Percentiles rank a stretch among this genome's conserved stretches.
These are phyloP conservation scores for Malthinus flaveolus DNA, from an alignment of 2,888 invertebrate genomes.

Conservation along the genomic window DNA sequence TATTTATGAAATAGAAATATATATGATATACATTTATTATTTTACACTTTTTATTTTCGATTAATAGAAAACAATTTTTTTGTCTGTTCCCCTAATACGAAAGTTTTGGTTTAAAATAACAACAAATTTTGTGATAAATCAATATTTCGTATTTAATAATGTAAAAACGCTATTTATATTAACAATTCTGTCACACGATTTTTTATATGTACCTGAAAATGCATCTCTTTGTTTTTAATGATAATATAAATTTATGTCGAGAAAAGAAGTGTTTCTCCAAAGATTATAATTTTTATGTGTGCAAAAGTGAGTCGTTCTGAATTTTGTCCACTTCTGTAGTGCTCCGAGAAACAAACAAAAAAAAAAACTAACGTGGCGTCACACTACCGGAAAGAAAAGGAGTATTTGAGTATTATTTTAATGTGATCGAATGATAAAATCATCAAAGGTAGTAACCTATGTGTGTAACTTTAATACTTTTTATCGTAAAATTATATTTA, in stretches of 20 bases:
- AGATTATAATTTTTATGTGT: not conserved
- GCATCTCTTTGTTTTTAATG: constrained; percentile 3
- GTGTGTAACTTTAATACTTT: not conserved
- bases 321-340: no score
- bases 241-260: not conserved
- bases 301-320: not conserved
- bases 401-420: no score
- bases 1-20: constrained; percentile 55
- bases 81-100: constrained; percentile 28
- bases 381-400: no score
- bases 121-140: constrained; percentile 28
- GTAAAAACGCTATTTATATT: constrained; percentile 16
- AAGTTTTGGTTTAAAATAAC: constrained; percentile 24
- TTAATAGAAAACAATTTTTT: constrained; percentile 5
- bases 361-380: no score
- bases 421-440: not conserved
- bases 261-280: not conserved
- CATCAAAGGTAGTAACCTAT: not conserved
- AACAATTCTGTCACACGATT: constrained; percentile 18
- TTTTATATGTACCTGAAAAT: constrained; percentile 16
- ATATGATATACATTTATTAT: constrained; percentile 47
- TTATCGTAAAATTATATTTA: not conserved
- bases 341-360: no score
- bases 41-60: constrained; percentile 35
- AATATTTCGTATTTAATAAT: constrained; percentile 20